These are phyloP conservation scores for Amiota mariae DNA, from an alignment of 2,888 invertebrate genomes.

Conservation along the genomic window DNA sequence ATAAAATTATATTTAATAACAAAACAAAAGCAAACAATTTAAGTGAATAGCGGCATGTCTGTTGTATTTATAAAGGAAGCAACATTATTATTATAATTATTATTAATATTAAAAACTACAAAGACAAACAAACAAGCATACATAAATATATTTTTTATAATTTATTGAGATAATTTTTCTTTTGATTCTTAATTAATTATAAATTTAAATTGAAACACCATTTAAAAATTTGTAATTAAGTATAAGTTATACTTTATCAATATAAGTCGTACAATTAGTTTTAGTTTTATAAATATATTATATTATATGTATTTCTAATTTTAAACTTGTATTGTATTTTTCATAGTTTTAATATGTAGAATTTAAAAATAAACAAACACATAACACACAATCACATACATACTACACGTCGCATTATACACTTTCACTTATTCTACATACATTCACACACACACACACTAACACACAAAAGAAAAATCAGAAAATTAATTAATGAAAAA, in stretches of 20 bases:
- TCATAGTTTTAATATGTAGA: slow-evolving; percentile 20
- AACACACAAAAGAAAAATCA: background rate
- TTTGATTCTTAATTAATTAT: slow-evolving; percentile 19
- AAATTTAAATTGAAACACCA: slow-evolving; percentile 18
- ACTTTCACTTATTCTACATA: slow-evolving; percentile 31
- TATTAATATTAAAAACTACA: no score
- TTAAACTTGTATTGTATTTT: slow-evolving; percentile 14
- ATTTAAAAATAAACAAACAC: background rate
- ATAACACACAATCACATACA: slow-evolving; percentile 26
- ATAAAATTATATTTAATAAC: slow-evolving; percentile 9
- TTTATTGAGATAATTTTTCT: slow-evolving; percentile 28
- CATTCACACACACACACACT: slow-evolving; percentile 4
- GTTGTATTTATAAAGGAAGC: slow-evolving; percentile 5
- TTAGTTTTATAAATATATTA: slow-evolving; percentile 25
- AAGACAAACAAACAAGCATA: no score
- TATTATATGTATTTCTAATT: slow-evolving; percentile 27
- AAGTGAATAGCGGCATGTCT: no score
- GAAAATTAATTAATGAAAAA: background rate
- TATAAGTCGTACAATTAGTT: slow-evolving; percentile 36
- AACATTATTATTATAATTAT: background rate
- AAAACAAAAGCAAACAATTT: slow-evolving; percentile 8
- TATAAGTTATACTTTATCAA: slow-evolving; percentile 30
- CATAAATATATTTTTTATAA: slow-evolving; percentile 27
- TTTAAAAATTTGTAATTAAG: slow-evolving; percentile 12
- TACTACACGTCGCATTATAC: slow-evolving; percentile 33